Percentiles rank a stretch among this genome's conserved stretches.
These are phyloP conservation scores for Numenius arquata DNA, from an alignment of 2,113 vertebrate species.

Conservation along the genomic window DNA sequence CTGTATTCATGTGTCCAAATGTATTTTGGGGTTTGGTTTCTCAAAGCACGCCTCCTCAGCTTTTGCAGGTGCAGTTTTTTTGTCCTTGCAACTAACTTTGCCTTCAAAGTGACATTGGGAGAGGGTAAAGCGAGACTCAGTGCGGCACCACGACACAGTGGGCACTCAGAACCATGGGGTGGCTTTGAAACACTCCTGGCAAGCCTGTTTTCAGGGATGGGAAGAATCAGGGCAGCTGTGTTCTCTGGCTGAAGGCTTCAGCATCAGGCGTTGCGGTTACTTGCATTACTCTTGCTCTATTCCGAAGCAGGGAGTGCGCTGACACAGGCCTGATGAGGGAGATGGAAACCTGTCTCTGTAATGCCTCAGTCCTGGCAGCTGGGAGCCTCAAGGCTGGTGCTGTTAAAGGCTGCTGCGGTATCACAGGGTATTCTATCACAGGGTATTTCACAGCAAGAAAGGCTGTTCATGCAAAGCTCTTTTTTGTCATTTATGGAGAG, in stretches of 20 bases:
- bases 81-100: not conserved
- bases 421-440: not conserved
- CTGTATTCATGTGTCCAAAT: not conserved
- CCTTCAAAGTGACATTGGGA: not conserved
- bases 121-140: not conserved
- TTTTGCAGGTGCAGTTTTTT: slow-evolving; percentile 40
- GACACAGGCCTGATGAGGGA: not conserved
- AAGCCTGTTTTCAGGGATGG: not conserved
- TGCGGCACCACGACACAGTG: accelerated
- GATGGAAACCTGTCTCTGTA: not conserved
- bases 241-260: not conserved
- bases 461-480: not conserved
- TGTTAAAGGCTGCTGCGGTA: not conserved
- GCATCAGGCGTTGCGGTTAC: not conserved
- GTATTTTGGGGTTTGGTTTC: not conserved
- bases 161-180: not conserved
- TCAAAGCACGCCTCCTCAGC: not conserved
- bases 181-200: not conserved
- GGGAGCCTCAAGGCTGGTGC: accelerated
- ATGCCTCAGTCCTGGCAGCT: not conserved
- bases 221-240: not conserved
- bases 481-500: not conserved
- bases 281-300: not conserved
- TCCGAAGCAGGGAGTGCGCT: not conserved
- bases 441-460: not conserved